These are phyloP conservation scores for Pachyramphus minor DNA, from an alignment of 2,113 vertebrate species.

Conservation along the genomic window DNA sequence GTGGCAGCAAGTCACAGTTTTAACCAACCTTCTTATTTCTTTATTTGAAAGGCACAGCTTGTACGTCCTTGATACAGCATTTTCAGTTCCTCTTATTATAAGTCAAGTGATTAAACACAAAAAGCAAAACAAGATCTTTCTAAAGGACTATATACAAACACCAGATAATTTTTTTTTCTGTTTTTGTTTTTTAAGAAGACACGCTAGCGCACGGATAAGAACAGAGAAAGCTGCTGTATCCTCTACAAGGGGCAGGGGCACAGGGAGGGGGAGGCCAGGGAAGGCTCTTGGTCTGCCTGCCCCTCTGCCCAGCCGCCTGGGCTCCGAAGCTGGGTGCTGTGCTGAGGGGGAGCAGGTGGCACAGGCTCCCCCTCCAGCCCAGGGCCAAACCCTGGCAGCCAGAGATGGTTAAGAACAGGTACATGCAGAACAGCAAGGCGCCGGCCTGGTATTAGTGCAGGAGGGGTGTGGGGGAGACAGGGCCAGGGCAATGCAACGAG, in stretches of 20 bases:
- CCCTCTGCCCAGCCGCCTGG: not conserved
- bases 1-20: not conserved
- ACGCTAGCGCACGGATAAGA: constrained; percentile 66
- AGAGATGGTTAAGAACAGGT: constrained; percentile 2
- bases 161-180: constrained; percentile 47
- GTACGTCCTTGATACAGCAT: constrained; percentile 74
- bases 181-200: constrained; percentile 63
- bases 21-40: constrained; percentile 77
- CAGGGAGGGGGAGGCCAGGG: not conserved
- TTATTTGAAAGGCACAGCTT: constrained; percentile 84
- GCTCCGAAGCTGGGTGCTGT: not conserved
- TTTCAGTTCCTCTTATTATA: constrained; percentile 66
- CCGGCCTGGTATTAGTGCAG: constrained; percentile 43
- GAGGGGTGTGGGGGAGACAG: not conserved
- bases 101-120: constrained; percentile 72
- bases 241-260: constrained; percentile 15
- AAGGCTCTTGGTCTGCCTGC: not conserved
- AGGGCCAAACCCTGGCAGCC: not conserved
- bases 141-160: constrained; percentile 78
- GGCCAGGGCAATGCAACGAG: not conserved
- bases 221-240: constrained; percentile 72
- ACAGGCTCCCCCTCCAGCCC: not conserved
- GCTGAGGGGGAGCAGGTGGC: not conserved
- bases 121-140: constrained; percentile 69
- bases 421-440: constrained; percentile 68